These are phyloP conservation scores for Troilus luridus DNA, from an alignment of 2,888 invertebrate genomes.

Conservation along the genomic window DNA sequence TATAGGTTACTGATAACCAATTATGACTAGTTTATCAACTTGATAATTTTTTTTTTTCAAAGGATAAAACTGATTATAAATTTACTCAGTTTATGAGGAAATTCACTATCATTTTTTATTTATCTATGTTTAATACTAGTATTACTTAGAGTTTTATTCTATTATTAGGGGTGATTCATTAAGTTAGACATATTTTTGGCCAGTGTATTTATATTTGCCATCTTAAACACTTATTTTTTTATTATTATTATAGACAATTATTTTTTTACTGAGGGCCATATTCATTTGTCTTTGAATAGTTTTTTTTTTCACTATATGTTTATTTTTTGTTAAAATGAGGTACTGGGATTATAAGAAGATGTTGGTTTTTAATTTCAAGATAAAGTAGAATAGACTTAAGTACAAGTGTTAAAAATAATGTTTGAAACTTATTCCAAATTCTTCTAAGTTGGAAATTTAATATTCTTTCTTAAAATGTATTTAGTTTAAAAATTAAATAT, in stretches of 20 bases:
- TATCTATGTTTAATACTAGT: neutral
- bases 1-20: constrained; percentile 37
- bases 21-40: constrained; percentile 33
- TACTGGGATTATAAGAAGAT: no score
- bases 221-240: neutral
- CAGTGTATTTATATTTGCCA: neutral
- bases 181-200: neutral
- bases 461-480: no score
- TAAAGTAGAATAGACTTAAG: no score
- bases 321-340: no score
- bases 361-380: no score
- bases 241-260: no score
- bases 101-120: neutral
- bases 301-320: neutral
- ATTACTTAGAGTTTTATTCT: neutral
- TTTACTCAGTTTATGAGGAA: neutral
- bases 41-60: constrained; percentile 41
- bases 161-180: neutral
- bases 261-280: neutral
- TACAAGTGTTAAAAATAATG: no score
- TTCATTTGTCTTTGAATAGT: neutral
- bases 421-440: no score
- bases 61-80: neutral
- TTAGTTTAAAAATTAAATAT: no score
- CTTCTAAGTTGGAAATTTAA: no score